A percentile compares a stretch with the other conserved stretches of the same genome.
phyloP scores from a whole-genome alignment of 2,797 vertebrate genomes.

The Sphenopsis melanotis region DNA sequence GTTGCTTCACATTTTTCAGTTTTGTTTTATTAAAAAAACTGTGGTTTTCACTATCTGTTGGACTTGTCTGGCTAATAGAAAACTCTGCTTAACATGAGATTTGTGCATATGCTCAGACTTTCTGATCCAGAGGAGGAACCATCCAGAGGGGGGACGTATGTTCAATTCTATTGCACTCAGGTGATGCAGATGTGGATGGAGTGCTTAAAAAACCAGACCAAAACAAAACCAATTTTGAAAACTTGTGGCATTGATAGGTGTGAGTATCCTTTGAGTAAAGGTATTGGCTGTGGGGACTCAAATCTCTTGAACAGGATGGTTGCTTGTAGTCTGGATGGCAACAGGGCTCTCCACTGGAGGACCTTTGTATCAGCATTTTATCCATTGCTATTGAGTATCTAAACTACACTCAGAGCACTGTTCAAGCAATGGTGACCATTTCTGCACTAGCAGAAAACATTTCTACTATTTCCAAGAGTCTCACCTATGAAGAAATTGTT shows the following conservation, averaged over 20 bases:
- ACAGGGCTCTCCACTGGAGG: too few species aligned
- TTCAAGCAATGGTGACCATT: background rate
- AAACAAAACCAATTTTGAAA: background rate
- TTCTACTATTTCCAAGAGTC: background rate
- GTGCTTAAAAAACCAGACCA: background rate
- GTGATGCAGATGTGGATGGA: background rate
- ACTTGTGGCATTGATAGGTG: accelerated
- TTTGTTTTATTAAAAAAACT: background rate
- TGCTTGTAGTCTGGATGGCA: background rate
- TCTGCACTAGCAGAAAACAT: background rate
- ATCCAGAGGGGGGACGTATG: background rate
- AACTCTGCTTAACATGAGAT: background rate
- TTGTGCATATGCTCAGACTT: background rate
- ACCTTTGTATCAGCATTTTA: background rate
- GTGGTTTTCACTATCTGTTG: background rate
- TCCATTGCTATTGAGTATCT: background rate
- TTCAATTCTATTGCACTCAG: background rate
- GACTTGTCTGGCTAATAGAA: background rate
- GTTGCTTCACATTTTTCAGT: background rate
- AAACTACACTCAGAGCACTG: background rate
- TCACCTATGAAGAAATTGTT: background rate
- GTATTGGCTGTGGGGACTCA: too few species aligned
- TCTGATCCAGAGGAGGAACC: background rate
- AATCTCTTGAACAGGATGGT: background rate
- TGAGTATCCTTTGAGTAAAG: background rate